phyloP scores from a whole-genome alignment of 2,113 vertebrate species.

The Cygnus buccinator region DNA sequence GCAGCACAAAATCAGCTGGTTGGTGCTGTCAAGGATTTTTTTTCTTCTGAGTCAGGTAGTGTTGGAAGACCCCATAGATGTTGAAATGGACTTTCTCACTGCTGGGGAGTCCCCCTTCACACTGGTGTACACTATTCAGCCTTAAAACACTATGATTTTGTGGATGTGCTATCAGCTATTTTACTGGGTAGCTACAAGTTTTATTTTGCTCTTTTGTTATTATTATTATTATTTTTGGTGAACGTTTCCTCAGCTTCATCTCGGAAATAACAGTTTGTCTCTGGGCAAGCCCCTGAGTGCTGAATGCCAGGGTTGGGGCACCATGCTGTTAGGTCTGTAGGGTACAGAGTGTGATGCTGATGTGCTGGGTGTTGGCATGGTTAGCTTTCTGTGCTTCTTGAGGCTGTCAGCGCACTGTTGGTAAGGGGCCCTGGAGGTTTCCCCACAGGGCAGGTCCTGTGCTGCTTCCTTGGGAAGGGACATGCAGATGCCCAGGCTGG shows the following conservation, averaged over 20 bases:
- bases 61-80: not conserved
- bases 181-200: not conserved
- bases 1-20: not conserved
- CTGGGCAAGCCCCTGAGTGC: not conserved
- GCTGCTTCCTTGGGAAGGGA: not conserved
- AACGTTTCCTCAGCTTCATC: not conserved
- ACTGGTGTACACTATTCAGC: not conserved
- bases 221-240: not conserved
- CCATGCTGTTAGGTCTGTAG: not conserved
- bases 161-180: not conserved
- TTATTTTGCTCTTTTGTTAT: not conserved
- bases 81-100: not conserved
- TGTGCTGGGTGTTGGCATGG: not conserved
- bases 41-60: not conserved
- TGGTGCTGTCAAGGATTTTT: not conserved
- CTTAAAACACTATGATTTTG: not conserved
- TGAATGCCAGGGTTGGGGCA: not conserved
- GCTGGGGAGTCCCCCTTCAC: not conserved
- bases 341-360: not conserved
- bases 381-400: not conserved
- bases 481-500: conserved; percentile 42
- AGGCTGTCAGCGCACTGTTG: not conserved
- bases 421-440: not conserved
- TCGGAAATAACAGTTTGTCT: not conserved
- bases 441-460: not conserved